A percentile compares a stretch with the other conserved stretches of the same genome.
phyloP scores from a whole-genome alignment of 2,113 vertebrate genomes.

The Rafetus swinhoei region DNA sequence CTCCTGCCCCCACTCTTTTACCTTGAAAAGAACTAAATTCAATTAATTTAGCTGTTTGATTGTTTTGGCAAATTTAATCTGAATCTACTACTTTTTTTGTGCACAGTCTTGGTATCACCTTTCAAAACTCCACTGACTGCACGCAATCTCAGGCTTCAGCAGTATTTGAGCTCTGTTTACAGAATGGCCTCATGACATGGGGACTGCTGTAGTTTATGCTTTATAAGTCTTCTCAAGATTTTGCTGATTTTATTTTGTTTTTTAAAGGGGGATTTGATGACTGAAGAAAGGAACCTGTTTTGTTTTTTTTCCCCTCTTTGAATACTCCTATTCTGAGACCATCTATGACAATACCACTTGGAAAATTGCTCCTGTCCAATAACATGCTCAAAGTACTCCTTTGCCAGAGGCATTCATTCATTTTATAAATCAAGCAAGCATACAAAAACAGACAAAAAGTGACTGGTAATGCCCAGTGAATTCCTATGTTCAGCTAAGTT shows the following conservation, averaged over 20 bases:
- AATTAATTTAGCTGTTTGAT: constrained; percentile 30
- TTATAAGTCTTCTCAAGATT: constrained; percentile 37
- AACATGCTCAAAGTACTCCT: constrained; percentile 73
- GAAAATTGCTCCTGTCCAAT: constrained; percentile 75
- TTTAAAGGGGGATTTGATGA: constrained; percentile 32
- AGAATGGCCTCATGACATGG: not conserved
- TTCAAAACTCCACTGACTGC: not conserved
- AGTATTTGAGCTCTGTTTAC: not conserved
- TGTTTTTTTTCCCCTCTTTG: not conserved
- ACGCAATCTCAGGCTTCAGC: not conserved
- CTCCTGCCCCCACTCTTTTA: not conserved
- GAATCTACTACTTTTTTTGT: constrained; percentile 10
- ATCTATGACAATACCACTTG: constrained; percentile 75
- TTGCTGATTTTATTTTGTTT: not conserved
- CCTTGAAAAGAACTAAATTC: constrained; percentile 2
- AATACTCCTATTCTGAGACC: constrained; percentile 53
- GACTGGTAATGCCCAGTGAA: constrained; percentile 83
- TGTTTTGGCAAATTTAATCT: not conserved
- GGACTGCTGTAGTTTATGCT: not conserved
- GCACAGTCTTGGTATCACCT: not conserved
- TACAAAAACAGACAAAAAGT: constrained; percentile 74
- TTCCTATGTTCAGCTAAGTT: constrained; percentile 80
- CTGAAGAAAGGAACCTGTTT: constrained; percentile 19
- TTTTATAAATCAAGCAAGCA: constrained; percentile 86
- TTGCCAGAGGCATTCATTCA: constrained; percentile 82